Percentiles rank a stretch among this genome's conserved stretches.
Conservation (phyloP, 2,113 vertebrate species). For the Mohoua ochrocephala region DNA sequence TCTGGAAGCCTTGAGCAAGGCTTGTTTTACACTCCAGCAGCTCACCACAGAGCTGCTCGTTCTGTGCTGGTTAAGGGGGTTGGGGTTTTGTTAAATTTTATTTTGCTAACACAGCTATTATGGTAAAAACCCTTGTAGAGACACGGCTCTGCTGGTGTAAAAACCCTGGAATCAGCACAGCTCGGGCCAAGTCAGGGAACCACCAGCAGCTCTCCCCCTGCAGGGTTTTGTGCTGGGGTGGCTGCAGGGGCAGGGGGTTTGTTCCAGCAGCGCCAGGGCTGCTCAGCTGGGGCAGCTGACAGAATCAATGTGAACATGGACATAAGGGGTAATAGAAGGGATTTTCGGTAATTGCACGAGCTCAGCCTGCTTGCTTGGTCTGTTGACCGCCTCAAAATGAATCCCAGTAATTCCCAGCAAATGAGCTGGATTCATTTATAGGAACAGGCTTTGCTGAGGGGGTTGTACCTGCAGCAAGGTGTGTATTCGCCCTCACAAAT, state of each 20-base stretch:
- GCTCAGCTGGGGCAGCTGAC: neutral
- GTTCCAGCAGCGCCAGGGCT: neutral
- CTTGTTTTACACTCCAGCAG: neutral
- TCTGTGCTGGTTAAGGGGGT: constrained; percentile 10
- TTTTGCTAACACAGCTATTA: constrained; percentile 38
- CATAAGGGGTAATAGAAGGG: accelerated
- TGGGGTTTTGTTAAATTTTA: neutral
- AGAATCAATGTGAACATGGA: neutral
- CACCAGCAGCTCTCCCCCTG: neutral
- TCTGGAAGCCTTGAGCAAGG: neutral
- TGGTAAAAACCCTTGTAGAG: neutral
- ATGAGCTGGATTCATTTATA: neutral
- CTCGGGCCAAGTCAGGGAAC: neutral
- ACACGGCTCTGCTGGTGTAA: neutral
- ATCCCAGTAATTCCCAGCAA: neutral
- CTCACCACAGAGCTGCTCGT: neutral
- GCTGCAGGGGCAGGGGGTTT: neutral
- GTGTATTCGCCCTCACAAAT: neutral
- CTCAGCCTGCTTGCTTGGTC: neutral
- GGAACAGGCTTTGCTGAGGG: neutral
- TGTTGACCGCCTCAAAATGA: neutral
- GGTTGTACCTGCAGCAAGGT: neutral
- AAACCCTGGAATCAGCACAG: neutral
- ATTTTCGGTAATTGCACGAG: neutral
- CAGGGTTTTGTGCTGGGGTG: neutral